Evolutionary conservation across 2,888 invertebrate species (phyloP).

Genomic region (Heliconius aoede): DNA sequence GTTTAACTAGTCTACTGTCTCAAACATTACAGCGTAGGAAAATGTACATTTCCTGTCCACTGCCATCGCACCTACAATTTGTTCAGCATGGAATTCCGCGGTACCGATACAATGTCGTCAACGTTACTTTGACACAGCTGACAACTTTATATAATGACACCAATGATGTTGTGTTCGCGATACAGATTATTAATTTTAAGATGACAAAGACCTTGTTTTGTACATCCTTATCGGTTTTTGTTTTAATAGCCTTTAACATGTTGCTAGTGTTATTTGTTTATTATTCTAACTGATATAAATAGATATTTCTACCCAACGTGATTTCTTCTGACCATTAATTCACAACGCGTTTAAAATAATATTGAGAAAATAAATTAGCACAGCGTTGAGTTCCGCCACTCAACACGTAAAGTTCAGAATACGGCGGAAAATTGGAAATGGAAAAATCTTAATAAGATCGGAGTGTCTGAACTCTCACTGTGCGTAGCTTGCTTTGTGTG

Average conservation of each 20-base stretch:
- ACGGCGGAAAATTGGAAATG: too few species aligned
- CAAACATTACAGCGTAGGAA: constrained; percentile 56
- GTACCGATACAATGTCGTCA: background rate
- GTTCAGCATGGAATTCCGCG: constrained; percentile 45
- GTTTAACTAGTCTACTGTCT: constrained; percentile 50
- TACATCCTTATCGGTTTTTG: constrained; percentile 12
- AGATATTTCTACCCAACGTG: background rate
- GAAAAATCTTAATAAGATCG: too few species aligned
- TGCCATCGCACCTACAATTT: constrained; percentile 59
- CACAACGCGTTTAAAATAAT: background rate
- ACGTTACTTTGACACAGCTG: background rate
- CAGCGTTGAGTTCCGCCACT: too few species aligned
- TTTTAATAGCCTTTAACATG: constrained; percentile 11
- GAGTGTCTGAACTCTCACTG: too few species aligned
- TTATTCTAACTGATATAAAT: background rate
- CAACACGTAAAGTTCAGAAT: too few species aligned
- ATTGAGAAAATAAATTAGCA: background rate
- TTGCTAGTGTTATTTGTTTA: background rate
- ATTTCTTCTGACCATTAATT: background rate
- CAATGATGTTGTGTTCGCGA: background rate
- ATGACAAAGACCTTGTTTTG: background rate
- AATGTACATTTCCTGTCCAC: constrained; percentile 66
- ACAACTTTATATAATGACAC: background rate
- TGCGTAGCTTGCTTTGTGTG: too few species aligned
- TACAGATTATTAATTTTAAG: background rate